A percentile compares a stretch with the other conserved stretches of the same genome.
phyloP scores from a whole-genome alignment of 2,113 vertebrate genomes.

The Anguilla rostrata region DNA sequence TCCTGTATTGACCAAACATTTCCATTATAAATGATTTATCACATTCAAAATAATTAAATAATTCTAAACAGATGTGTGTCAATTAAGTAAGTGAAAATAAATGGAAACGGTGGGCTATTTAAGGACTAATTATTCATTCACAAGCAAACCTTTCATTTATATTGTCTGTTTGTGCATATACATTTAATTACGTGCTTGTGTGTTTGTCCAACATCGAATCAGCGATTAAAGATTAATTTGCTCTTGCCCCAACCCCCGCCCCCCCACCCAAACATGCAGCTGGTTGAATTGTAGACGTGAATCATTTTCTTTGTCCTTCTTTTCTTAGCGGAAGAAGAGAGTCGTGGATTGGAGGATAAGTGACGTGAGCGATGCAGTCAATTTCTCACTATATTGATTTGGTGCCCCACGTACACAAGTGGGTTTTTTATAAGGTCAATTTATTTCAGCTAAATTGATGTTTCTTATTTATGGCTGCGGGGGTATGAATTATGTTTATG shows the following conservation, averaged over 20 bases:
- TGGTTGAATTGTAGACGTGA: not conserved
- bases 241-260: not conserved
- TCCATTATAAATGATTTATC: too few relatives aligned
- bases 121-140: not conserved
- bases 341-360: not conserved
- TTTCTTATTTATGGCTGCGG: not conserved
- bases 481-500: not conserved
- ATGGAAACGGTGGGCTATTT: not conserved
- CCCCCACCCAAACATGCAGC: not conserved
- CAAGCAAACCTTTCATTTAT: not conserved
- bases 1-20: too few relatives aligned
- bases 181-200: not conserved
- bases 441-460: constrained; percentile 1
- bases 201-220: not conserved
- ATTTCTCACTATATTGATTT: not conserved
- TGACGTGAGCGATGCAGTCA: not conserved
- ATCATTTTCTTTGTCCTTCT: not conserved
- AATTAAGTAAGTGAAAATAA: not conserved
- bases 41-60: too few relatives aligned
- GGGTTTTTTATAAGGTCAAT: not conserved
- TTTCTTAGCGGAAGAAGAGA: not conserved
- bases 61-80: too few relatives aligned
- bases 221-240: not conserved
- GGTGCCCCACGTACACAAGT: not conserved
- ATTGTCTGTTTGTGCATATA: not conserved